Conservation (phyloP, 2,113 vertebrate species). For the Capra hircus region DNA sequence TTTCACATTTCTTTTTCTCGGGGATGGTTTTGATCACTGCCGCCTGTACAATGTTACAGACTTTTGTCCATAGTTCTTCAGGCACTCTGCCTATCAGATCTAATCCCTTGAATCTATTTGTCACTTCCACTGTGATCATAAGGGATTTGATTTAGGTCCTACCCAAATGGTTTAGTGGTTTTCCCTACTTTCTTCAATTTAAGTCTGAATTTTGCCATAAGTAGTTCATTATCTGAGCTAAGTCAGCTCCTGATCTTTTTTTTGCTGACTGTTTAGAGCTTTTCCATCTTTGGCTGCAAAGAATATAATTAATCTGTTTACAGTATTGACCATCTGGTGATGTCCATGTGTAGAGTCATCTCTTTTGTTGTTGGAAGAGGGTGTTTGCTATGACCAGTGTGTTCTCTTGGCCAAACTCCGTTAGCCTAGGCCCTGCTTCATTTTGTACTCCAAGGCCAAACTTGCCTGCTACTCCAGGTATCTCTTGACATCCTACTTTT, state of each 20-base stretch:
- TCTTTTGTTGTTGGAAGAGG: not conserved
- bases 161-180: not conserved
- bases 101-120: not conserved
- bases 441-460: not conserved
- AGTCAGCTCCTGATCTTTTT: not conserved
- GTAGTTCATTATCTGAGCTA: not conserved
- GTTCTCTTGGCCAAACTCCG: not conserved
- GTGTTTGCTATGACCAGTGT: not conserved
- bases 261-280: not conserved
- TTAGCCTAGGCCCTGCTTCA: not conserved
- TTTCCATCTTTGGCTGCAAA: not conserved
- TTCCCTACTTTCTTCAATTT: not conserved
- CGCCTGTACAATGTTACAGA: accelerated
- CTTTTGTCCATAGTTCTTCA: not conserved
- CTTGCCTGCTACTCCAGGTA: not conserved
- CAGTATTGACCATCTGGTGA: not conserved
- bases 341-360: not conserved
- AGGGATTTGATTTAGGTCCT: not conserved
- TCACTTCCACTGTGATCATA: not conserved
- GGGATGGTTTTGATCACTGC: not conserved
- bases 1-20: not conserved
- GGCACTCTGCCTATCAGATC: not conserved
- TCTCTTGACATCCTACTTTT: not conserved
- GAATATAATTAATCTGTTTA: not conserved
- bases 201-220: not conserved